These are phyloP conservation scores for Pyralis farinalis DNA, from an alignment of 2,888 invertebrate species.

Conservation along the genomic window DNA sequence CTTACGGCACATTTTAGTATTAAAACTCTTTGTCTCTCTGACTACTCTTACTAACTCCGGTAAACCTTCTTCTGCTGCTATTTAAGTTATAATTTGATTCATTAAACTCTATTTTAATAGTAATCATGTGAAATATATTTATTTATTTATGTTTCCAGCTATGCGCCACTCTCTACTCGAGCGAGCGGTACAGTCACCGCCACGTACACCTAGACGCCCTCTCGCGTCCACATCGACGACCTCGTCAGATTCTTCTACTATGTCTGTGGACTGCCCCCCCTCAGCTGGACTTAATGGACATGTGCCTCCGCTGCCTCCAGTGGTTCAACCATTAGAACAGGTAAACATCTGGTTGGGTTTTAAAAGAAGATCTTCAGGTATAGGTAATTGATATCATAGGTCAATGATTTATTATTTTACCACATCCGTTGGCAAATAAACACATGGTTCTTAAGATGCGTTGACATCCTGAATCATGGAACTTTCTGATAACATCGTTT, in stretches of 20 bases:
- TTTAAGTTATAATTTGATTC: no score
- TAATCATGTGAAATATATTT: not conserved
- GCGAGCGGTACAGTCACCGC: slow-evolving; percentile 67
- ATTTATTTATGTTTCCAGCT: slow-evolving; percentile 73
- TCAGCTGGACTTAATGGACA: slow-evolving; percentile 56
- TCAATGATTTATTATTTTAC: no score
- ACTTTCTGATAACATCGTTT: no score
- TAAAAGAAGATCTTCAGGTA: no score
- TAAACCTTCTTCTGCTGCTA: no score
- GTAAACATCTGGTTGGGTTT: slow-evolving; percentile 27
- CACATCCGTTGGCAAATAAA: no score
- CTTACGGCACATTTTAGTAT: no score
- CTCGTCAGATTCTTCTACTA: slow-evolving; percentile 83
- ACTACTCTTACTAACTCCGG: no score
- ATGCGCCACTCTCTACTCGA: slow-evolving; percentile 86
- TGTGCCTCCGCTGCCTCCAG: slow-evolving; percentile 40
- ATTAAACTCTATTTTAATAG: not conserved
- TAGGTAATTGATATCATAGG: no score
- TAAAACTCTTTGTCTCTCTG: no score
- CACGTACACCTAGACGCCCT: slow-evolving; percentile 73
- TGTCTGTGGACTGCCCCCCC: slow-evolving; percentile 73
- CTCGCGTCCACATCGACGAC: slow-evolving; percentile 86
- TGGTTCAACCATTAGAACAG: slow-evolving; percentile 55
- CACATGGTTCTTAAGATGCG: no score
- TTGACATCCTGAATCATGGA: no score